phyloP scores from a whole-genome alignment of 2,113 vertebrate species.

The Dipodomys merriami region DNA sequence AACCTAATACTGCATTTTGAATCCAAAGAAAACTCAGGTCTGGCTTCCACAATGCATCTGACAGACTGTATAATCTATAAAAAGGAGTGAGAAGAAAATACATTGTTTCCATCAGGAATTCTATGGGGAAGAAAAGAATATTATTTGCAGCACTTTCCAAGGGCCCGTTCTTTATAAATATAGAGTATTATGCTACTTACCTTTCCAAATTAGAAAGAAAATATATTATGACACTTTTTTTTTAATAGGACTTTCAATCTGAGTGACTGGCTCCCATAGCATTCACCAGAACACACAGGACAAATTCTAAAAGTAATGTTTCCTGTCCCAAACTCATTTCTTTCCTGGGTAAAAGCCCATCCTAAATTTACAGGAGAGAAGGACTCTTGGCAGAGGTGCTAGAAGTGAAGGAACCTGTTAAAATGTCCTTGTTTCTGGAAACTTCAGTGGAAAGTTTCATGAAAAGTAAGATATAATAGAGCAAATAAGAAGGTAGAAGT shows the following conservation, averaged over 20 bases:
- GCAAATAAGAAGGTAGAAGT: not conserved
- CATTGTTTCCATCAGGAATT: constrained; percentile 54
- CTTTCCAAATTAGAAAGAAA: constrained; percentile 60
- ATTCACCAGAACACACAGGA: constrained; percentile 13
- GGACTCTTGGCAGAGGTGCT: not conserved
- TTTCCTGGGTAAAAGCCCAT: constrained; percentile 4
- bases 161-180: constrained; percentile 60
- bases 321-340: not conserved
- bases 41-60: constrained; percentile 44
- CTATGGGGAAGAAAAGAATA: not conserved
- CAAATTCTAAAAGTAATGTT: constrained; percentile 26
- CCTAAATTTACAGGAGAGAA: not conserved
- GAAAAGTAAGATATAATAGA: constrained; percentile 7
- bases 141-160: constrained; percentile 52
- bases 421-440: not conserved
- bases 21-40: constrained; percentile 67
- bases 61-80: constrained; percentile 60
- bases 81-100: constrained; percentile 41
- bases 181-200: constrained; percentile 39
- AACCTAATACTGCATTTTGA: constrained; percentile 61
- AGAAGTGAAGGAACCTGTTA: not conserved
- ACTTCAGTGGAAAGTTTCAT: constrained; percentile 47
- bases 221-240: constrained; percentile 42
- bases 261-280: constrained; percentile 5
- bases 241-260: not conserved